A percentile compares a stretch with the other conserved stretches of the same genome.
These are phyloP conservation scores for Tetranychus piercei DNA, from an alignment of 2,888 invertebrate genomes.

Conservation along the genomic window DNA sequence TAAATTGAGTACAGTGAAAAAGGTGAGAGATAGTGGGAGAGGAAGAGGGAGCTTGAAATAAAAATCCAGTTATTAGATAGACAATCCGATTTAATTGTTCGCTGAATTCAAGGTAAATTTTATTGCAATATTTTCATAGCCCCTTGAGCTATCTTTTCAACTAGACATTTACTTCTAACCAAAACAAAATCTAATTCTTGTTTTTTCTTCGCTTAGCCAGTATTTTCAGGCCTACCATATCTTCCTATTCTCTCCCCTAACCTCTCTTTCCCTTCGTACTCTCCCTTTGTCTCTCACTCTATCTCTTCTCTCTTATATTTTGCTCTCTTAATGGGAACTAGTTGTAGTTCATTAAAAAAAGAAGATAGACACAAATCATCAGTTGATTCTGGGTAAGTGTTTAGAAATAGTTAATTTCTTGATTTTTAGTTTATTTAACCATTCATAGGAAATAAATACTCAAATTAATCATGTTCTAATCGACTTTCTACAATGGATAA, in stretches of 20 bases:
- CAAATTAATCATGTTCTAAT: background rate
- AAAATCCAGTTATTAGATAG: background rate
- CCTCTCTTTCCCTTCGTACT: background rate
- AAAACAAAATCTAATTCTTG: background rate
- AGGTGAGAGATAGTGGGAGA: background rate
- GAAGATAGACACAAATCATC: slow-evolving; percentile 15
- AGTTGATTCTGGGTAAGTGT: slow-evolving; percentile 8
- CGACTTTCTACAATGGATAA: background rate
- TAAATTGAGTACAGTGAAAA: background rate
- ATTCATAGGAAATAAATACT: background rate
- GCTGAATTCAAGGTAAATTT: background rate
- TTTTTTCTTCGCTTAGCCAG: background rate
- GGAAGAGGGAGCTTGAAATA: background rate
- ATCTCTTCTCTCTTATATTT: background rate
- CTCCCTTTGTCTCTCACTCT: background rate
- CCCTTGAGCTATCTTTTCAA: too few species aligned
- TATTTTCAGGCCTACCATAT: background rate
- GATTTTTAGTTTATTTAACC: background rate
- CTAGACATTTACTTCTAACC: too few species aligned
- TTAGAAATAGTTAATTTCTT: background rate
- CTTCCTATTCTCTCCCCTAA: background rate
- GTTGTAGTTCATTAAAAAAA: slow-evolving; percentile 18
- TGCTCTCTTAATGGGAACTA: slow-evolving; percentile 17
- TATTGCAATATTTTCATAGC: background rate
- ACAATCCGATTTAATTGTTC: background rate